Base-by-base conservation (phyloP, 2,888 invertebrate species). In the Drosophila barbarae region DNA sequence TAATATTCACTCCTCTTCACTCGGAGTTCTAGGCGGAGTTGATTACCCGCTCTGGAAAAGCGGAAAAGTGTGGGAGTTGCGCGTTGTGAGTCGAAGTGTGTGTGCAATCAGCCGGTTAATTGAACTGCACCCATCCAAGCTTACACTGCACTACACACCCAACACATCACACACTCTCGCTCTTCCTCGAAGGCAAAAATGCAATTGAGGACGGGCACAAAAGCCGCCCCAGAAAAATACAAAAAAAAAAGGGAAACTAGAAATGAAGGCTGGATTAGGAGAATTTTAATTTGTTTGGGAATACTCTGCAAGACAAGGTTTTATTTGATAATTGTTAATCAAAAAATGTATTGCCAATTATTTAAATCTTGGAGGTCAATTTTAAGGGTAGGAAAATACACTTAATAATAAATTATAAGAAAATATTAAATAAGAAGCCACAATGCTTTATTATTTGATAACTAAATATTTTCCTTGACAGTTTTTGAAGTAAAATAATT, bases 21-120 rank as follows among this genome's bases (percentile, higher is more conserved):
- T 4, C 34, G 18, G 6, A 21, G 34, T 39, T 26, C 32, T 21
- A 26, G 30, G 12, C 13, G 18, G 36, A 52, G 44, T 28, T 51
- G 44, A 51, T 36, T 46, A 21, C 35, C 15, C 18, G 1, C 23
- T 30, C 23, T 23, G 42, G 32, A 44, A 35, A 39, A 39, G 41
- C 44, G 30, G 50, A 64, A 58, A 15, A 42, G 51, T 34, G 42
- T 55, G 68, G 76, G 64, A 32, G 63, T 44, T 38, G 50, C 46
- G 61, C 67, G 57, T 30, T 41, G 50, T 36, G 63, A 63, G 55
- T 42, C 50, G 54, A 36, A 49, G 53, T 57, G 60, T 63, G 68
- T 72, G 82, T 57, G 67, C 82, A 81, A 78, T 78, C 82, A 78
- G 69, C 73, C 79, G 79, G 61, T 84, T 81, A 80, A 83, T 80